These are phyloP conservation scores for Aplysina aerophoba DNA, from an alignment of 37 sponge, comb jelly and placozoan species.

Conservation along the genomic window DNA sequence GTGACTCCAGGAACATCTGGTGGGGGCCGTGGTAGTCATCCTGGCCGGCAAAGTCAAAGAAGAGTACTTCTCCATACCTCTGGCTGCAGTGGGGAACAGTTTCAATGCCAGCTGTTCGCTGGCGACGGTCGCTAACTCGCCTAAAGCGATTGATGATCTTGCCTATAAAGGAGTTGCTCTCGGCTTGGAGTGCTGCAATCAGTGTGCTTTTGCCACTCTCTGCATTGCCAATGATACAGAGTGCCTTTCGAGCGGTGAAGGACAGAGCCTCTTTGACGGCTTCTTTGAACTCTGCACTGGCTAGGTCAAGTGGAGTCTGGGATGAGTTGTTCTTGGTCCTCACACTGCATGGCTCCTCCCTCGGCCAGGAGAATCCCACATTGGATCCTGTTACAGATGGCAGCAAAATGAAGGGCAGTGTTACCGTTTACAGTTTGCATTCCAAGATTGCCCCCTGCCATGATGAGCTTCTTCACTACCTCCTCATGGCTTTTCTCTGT, in stretches of 20 bases:
- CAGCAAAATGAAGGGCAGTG: slow-evolving; percentile 32
- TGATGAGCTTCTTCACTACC: too few species aligned
- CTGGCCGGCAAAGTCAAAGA: slow-evolving; percentile 70
- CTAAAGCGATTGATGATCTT: background rate
- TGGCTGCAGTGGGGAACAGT: slow-evolving; percentile 38
- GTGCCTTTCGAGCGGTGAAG: slow-evolving; percentile 29
- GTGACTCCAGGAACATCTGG: slow-evolving; percentile 45
- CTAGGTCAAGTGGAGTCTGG: slow-evolving; percentile 35
- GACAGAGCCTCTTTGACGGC: background rate
- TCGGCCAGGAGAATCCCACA: background rate
- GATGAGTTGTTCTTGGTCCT: slow-evolving; percentile 7
- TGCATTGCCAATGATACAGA: slow-evolving; percentile 49
- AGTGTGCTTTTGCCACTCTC: slow-evolving; percentile 58
- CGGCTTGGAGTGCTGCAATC: slow-evolving; percentile 33
- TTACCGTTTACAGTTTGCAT: background rate
- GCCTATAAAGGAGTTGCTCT: background rate
- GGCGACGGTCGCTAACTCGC: background rate
- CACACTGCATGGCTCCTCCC: background rate
- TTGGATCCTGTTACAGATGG: background rate
- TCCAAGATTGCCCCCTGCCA: too few species aligned
- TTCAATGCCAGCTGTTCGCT: slow-evolving; percentile 52
- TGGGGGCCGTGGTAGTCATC: slow-evolving; percentile 62
- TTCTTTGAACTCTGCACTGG: slow-evolving; percentile 22
- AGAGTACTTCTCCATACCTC: slow-evolving; percentile 46
- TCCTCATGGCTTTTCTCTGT: too few species aligned